Conservation (phyloP, 2,888 invertebrate species). For the Dynastes maya region DNA sequence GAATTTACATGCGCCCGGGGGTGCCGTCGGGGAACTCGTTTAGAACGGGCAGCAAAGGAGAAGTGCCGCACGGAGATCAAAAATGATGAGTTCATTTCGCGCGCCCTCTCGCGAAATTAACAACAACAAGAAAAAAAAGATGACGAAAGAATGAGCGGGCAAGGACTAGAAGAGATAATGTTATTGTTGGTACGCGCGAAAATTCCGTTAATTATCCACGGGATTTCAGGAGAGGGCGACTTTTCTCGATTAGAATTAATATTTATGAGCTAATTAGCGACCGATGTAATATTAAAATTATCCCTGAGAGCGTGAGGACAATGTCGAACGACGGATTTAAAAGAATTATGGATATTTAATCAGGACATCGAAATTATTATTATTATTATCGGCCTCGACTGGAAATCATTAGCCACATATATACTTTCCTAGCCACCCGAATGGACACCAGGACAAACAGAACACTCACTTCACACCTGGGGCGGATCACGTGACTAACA, state of each 20-base stretch:
- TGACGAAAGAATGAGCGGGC: background rate
- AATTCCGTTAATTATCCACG: conserved; percentile 1
- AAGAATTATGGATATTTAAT: no score
- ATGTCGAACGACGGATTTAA: no score
- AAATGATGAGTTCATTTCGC: conserved; percentile 43
- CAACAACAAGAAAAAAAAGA: conserved; percentile 15
- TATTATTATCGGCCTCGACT: no score
- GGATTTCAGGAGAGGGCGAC: background rate
- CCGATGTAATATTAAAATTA: conserved; percentile 21
- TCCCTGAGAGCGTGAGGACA: background rate
- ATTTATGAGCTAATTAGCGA: conserved; percentile 37
- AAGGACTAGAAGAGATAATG: background rate
- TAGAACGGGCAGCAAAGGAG: background rate
- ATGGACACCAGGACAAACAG: no score
- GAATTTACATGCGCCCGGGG: conserved; percentile 30
- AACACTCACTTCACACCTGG: no score
- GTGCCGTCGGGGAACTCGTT: background rate
- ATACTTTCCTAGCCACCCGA: no score
- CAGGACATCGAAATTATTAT: no score
- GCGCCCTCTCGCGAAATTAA: conserved; percentile 11
- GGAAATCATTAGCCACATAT: no score
- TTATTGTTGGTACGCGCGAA: conserved; percentile 17
- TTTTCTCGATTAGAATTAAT: conserved; percentile 28
- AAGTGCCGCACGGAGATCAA: conserved; percentile 33
- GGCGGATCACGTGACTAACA: no score